A percentile compares a stretch with the other conserved stretches of the same genome.
phyloP scores from a whole-genome alignment of 2,888 invertebrate species.

The Patella pellucida region DNA sequence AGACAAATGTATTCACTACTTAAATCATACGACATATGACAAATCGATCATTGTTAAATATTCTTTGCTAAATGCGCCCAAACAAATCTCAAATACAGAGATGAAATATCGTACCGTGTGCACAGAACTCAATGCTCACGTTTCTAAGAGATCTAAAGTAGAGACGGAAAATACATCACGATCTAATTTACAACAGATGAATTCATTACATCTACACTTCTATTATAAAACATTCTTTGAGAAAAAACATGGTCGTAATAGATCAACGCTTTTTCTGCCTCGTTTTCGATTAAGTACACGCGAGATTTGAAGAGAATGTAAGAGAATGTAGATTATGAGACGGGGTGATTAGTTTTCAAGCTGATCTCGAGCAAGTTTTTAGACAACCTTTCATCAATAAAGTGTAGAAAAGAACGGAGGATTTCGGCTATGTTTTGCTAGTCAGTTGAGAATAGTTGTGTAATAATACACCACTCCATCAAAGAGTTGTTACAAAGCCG shows the following conservation, averaged over 20 bases:
- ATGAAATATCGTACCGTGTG: too few species aligned
- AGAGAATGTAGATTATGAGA: not conserved
- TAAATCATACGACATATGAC: too few species aligned
- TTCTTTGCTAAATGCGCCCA: too few species aligned
- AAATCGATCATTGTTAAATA: too few species aligned
- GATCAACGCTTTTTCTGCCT: constrained; percentile 9
- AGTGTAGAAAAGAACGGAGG: not conserved
- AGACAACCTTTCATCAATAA: constrained; percentile 8
- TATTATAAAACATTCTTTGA: constrained; percentile 7
- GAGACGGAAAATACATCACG: constrained; percentile 2
- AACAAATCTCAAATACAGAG: too few species aligned
- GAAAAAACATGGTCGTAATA: constrained; percentile 7
- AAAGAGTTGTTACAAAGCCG: not conserved
- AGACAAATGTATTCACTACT: too few species aligned
- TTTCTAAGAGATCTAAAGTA: too few species aligned
- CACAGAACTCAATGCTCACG: too few species aligned
- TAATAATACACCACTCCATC: not conserved
- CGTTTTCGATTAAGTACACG: constrained; percentile 5
- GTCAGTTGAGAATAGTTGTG: constrained; percentile 5
- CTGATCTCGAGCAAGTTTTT: not conserved
- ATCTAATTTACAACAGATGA: constrained; percentile 7
- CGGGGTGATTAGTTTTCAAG: not conserved
- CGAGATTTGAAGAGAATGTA: constrained; percentile 5
- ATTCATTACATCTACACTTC: constrained; percentile 4
- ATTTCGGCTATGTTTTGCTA: not conserved